phyloP scores from a whole-genome alignment of 2,797 vertebrate species.

The Rhincodon typus region DNA sequence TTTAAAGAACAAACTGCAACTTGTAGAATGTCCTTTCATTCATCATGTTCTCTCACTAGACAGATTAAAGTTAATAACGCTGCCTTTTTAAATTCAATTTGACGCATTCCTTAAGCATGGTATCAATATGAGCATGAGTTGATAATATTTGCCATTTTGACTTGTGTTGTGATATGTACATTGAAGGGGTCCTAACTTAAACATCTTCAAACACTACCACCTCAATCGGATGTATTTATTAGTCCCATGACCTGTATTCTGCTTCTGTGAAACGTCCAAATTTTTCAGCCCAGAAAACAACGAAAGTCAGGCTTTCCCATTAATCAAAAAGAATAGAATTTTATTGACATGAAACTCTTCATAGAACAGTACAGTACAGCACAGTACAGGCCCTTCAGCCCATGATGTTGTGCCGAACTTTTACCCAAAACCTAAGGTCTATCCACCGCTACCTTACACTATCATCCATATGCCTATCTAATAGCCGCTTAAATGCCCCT shows the following conservation, averaged over 20 bases:
- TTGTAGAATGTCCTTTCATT: neutral
- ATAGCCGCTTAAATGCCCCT: too few species aligned
- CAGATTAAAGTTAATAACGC: neutral
- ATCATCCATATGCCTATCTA: too few species aligned
- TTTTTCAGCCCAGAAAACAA: neutral
- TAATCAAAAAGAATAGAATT: neutral
- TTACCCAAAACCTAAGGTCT: too few species aligned
- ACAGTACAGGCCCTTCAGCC: too few species aligned
- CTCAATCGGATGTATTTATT: too few species aligned
- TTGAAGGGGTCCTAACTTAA: too few species aligned
- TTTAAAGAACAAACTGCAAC: neutral
- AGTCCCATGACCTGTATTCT: neutral
- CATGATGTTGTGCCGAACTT: too few species aligned
- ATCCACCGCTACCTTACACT: too few species aligned
- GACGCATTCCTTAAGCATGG: neutral
- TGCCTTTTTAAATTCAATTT: neutral
- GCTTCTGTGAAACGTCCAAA: neutral
- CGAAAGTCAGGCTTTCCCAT: neutral
- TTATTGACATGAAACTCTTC: neutral
- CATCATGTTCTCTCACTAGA: neutral
- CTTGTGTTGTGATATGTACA: neutral
- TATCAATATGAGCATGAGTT: neutral
- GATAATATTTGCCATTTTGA: neutral
- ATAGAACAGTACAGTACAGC: too few species aligned
- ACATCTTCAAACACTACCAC: too few species aligned